A percentile compares a stretch with the other conserved stretches of the same genome.
Evolutionary conservation across 1,140 invertebrate genomes (phyloP).

Genomic region (Stenopsyche tienmushanensis): DNA sequence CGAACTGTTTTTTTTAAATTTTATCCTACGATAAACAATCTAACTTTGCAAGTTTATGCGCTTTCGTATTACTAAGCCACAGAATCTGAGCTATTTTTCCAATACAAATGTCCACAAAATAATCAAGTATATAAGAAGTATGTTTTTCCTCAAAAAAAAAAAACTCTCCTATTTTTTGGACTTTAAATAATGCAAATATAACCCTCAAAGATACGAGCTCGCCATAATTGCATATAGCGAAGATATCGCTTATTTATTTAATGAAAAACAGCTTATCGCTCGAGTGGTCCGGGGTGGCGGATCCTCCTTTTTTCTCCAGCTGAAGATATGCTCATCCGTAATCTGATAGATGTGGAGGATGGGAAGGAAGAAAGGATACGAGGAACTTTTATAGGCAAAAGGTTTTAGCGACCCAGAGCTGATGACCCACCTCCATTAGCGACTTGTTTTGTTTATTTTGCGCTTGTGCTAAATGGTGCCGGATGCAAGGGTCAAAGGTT

Average conservation of each 20-base stretch:
- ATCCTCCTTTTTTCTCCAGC: not conserved
- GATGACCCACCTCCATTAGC: slow-evolving; percentile 32
- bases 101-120: too few species aligned
- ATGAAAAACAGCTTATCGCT: slow-evolving; percentile 10
- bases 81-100: too few species aligned
- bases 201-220: too few species aligned
- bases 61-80: too few species aligned
- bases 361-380: not conserved
- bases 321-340: slow-evolving; percentile 11
- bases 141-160: too few species aligned
- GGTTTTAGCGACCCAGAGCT: slow-evolving; percentile 17
- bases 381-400: slow-evolving; percentile 23
- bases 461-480: slow-evolving; percentile 12
- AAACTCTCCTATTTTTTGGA: too few species aligned
- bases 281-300: not conserved
- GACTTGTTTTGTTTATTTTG: slow-evolving; percentile 17
- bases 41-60: too few species aligned
- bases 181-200: too few species aligned
- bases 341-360: slow-evolving; percentile 13
- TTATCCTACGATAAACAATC: too few species aligned
- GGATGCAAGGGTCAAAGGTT: not conserved
- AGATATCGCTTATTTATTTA: not conserved
- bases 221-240: too few species aligned
- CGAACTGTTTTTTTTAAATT: too few species aligned
- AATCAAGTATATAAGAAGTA: too few species aligned